phyloP scores from a whole-genome alignment of 2,113 vertebrate species.

The Callopanchax toddi region DNA sequence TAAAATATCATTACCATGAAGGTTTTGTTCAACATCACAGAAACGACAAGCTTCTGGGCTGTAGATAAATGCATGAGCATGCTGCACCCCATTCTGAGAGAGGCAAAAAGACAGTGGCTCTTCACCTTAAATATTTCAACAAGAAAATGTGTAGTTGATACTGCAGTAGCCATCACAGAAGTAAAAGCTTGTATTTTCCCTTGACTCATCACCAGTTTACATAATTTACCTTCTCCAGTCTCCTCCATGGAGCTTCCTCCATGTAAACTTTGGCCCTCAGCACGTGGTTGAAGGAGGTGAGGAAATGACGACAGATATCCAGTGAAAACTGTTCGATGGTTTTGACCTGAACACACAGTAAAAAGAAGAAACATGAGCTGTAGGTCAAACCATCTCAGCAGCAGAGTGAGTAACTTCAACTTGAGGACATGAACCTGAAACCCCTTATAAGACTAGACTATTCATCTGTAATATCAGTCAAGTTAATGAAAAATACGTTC shows the following conservation, averaged over 20 bases:
- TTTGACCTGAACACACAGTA: conserved; percentile 77
- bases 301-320: conserved; percentile 87
- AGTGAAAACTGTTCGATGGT: conserved; percentile 87
- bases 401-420: no score
- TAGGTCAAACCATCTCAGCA: background rate
- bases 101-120: no score
- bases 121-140: background rate
- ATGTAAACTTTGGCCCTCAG: conserved; percentile 80
- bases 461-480: no score
- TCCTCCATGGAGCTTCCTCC: conserved; percentile 88
- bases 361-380: background rate
- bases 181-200: background rate
- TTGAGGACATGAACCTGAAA: no score
- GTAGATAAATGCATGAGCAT: conserved; percentile 85
- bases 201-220: background rate
- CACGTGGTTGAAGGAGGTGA: conserved; percentile 87
- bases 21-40: conserved; percentile 86
- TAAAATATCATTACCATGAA: conserved; percentile 76
- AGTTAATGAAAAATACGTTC: no score
- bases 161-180: background rate
- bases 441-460: no score
- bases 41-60: conserved; percentile 83
- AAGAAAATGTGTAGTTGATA: background rate
- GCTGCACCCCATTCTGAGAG: conserved; percentile 82
- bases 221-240: conserved; percentile 83